Evolutionary conservation across 1,140 invertebrate species (phyloP), one percentile per base, ranked within the genome.

Genomic region (Drosophila serrata): DNA sequence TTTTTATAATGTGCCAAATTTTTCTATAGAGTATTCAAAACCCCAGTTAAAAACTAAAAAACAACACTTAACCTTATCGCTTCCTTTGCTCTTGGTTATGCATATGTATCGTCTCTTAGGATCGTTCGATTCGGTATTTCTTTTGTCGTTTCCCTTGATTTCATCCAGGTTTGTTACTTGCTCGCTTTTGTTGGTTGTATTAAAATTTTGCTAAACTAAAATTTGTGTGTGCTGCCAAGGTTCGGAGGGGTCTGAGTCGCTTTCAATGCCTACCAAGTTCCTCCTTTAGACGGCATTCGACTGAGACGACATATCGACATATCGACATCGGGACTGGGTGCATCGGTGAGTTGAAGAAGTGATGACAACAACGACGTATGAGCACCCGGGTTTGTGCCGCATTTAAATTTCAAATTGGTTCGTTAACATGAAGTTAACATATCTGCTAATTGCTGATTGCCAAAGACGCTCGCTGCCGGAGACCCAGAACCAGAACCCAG

Each of bases 361-460:
- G 82, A 85, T 85, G 82, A 86, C 82, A 86, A 81, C 79, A 82
- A 73, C 84, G 84, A 88, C 84, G 84, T 88, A 84, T 88, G 80
- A 87, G 82, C 85, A 80, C 63, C 81, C 74, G 81, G 82, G 81
- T 88, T 85, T 90, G 85, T 90, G 84, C 81, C 85, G 85, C 85
- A 88, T 88, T 88, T 88, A 88, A 88, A 88, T 88, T 88, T 88
- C 84, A 88, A 88, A 88, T 88, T 88, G 84, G 84, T 88, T 88
- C 84, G 84, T 88, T 88, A 90, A 88, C 84, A 88, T 88, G 85
- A 88, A 88, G 84, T 88, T 90, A 88, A 88, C 84, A 88, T 88
- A 88, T 88, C 84, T 88, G 84, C 84, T 88, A 88, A 88, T 88
- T 88, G 84, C 84, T 88, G 84, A 88, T 88, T 88, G 84, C 84